phyloP scores from a whole-genome alignment of 2,113 vertebrate genomes.

The Phycodurus eques region DNA sequence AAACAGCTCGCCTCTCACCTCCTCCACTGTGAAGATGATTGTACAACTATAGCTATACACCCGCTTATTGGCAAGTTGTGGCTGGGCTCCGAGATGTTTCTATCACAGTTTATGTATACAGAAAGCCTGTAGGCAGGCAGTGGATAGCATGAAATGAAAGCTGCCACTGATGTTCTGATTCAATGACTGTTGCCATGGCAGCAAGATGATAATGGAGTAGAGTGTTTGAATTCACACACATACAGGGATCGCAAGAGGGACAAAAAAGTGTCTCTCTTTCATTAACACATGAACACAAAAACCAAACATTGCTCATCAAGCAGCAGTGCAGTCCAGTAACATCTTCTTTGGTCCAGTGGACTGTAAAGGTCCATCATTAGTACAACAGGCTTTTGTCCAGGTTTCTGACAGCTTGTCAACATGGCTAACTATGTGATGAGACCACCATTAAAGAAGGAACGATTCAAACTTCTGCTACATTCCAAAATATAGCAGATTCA shows the following conservation, averaged over 20 bases:
- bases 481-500: conserved; percentile 50
- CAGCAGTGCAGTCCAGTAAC: conserved; percentile 46
- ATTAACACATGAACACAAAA: conserved; percentile 17
- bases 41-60: conserved; percentile 19
- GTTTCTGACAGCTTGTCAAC: conserved; percentile 65
- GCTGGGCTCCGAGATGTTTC: conserved; percentile 43
- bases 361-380: conserved; percentile 69
- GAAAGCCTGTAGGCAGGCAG: conserved; percentile 49
- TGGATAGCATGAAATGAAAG: conserved; percentile 58
- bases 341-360: conserved; percentile 56
- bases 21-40: conserved; percentile 32
- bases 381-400: conserved; percentile 54
- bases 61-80: conserved; percentile 32
- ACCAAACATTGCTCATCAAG: conserved; percentile 30
- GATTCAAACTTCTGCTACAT: conserved; percentile 30
- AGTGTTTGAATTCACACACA: conserved; percentile 27
- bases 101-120: conserved; percentile 58
- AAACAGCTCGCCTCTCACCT: conserved; percentile 23
- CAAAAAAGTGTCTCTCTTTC: neutral
- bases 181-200: conserved; percentile 74
- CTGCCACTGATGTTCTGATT: conserved; percentile 64
- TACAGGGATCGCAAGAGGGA: conserved; percentile 8
- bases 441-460: conserved; percentile 43
- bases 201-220: conserved; percentile 52
- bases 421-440: conserved; percentile 60